These are phyloP conservation scores for Zaprionus nigranus DNA, from an alignment of 1,140 invertebrate species.

Conservation along the genomic window DNA sequence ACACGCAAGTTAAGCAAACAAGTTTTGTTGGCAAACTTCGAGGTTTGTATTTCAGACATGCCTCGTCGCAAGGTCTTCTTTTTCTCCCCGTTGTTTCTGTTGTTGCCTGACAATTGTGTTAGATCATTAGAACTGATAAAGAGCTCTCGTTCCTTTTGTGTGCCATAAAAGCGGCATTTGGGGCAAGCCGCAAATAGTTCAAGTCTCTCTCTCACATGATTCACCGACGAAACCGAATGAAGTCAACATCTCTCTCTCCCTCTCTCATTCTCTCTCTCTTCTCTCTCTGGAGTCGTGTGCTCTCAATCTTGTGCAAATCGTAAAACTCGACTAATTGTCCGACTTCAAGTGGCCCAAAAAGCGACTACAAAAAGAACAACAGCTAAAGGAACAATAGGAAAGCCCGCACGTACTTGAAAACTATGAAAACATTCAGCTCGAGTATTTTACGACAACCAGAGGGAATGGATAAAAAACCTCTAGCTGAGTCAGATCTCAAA, in stretches of 20 bases:
- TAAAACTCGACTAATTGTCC: conserved; percentile 33
- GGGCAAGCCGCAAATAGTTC: conserved; percentile 34
- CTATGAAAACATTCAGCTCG: conserved; percentile 6
- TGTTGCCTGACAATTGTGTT: conserved; percentile 57
- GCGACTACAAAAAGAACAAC: background rate
- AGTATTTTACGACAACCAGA: conserved; percentile 14
- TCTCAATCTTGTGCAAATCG: conserved; percentile 11
- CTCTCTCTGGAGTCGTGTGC: background rate
- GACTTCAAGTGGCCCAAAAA: conserved; percentile 1
- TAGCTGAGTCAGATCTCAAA: conserved; percentile 2
- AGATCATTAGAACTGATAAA: conserved; percentile 69
- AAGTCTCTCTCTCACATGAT: background rate
- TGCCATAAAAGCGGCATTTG: conserved; percentile 24
- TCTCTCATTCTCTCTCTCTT: background rate
- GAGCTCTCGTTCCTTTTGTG: conserved; percentile 9
- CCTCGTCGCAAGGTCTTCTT: conserved; percentile 16
- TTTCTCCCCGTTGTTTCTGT: background rate
- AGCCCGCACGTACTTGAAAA: conserved; percentile 6
- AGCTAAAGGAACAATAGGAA: background rate
- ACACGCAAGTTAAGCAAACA: conserved; percentile 42
- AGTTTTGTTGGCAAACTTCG: conserved; percentile 72
- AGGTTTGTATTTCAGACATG: conserved; percentile 56
- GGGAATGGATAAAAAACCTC: conserved; percentile 7
- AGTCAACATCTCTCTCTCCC: background rate
- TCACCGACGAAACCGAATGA: background rate